phyloP scores from a whole-genome alignment of 2,113 vertebrate genomes.

The Dromas ardeola region DNA sequence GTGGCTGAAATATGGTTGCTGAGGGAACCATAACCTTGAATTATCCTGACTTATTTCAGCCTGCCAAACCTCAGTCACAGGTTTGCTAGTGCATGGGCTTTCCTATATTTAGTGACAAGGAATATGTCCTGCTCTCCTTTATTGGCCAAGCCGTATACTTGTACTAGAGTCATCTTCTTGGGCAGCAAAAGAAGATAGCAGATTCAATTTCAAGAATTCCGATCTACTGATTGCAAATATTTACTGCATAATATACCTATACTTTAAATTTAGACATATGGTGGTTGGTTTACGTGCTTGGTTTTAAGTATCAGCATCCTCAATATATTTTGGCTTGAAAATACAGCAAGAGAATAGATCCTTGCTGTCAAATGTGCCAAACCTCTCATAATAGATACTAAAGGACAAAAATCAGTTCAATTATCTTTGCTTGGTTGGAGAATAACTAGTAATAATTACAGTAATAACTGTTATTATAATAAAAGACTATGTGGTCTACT shows the following conservation, averaged over 20 bases:
- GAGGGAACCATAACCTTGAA: slow-evolving; percentile 31
- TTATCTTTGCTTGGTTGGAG: not conserved
- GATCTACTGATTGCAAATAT: not conserved
- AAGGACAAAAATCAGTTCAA: not conserved
- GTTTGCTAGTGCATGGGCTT: not conserved
- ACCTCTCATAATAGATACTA: not conserved
- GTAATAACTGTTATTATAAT: not conserved
- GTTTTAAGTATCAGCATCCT: not conserved
- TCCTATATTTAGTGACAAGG: not conserved
- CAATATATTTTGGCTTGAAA: not conserved
- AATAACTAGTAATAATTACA: not conserved
- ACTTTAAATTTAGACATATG: not conserved
- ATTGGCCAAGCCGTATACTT: not conserved
- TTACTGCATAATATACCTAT: not conserved
- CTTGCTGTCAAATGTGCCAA: not conserved
- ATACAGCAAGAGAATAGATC: not conserved
- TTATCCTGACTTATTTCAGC: slow-evolving; percentile 9
- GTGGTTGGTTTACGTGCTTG: not conserved
- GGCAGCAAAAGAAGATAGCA: not conserved
- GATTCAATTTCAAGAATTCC: not conserved
- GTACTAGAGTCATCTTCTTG: not conserved
- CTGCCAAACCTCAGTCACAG: not conserved
- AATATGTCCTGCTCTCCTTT: not conserved
- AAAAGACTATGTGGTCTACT: not conserved
- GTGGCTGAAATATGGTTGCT: not conserved